Evolutionary conservation across 2,113 vertebrate genomes (phyloP).

Genomic region (Tragelaphus strepsiceros): DNA sequence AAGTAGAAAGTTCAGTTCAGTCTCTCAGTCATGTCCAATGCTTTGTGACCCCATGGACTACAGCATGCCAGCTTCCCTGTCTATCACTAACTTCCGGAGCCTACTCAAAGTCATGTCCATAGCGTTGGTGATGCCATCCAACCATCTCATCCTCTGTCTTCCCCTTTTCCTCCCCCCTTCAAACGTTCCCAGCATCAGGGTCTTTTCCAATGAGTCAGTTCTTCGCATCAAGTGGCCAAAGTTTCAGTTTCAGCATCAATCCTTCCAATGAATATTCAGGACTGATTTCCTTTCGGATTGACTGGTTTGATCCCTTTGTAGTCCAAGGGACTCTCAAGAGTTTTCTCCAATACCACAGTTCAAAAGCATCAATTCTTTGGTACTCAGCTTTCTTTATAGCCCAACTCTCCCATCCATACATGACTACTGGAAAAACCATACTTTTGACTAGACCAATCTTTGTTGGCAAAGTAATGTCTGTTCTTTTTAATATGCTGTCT

Average conservation of each 20-base stretch:
- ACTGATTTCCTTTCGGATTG: background rate
- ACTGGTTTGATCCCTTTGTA: background rate
- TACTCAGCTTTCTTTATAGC: background rate
- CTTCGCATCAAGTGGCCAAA: background rate
- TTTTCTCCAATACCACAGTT: background rate
- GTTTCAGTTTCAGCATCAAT: background rate
- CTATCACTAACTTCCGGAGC: background rate
- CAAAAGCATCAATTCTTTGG: background rate
- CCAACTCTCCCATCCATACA: background rate
- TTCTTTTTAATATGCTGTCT: background rate
- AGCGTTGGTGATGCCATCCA: background rate
- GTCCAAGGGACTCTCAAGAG: background rate
- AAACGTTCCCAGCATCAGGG: background rate
- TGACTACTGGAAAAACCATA: background rate
- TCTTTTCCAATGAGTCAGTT: background rate
- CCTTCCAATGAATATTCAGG: background rate
- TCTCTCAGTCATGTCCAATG: accelerated
- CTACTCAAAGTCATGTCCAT: background rate
- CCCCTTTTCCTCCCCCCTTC: background rate
- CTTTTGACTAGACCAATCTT: accelerated
- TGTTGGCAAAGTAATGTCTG: background rate
- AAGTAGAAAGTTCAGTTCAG: background rate
- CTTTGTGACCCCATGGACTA: background rate
- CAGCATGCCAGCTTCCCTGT: background rate
- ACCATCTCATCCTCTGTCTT: background rate